These are phyloP conservation scores for Siniperca knerii DNA, from an alignment of 2,113 vertebrate species.

Conservation along the genomic window DNA sequence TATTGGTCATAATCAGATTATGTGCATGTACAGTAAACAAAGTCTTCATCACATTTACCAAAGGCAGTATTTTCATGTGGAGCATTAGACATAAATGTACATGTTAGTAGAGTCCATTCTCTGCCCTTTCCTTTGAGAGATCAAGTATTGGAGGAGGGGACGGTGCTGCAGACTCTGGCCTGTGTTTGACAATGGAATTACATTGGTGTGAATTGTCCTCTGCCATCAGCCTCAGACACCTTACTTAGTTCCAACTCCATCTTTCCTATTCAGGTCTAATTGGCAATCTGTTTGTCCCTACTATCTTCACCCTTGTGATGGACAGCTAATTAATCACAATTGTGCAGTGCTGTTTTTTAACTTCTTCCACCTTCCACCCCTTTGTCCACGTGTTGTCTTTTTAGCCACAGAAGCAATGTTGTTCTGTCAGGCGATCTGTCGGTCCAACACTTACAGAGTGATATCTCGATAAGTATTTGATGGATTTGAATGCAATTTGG, in stretches of 20 bases:
- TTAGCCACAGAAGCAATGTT: not conserved
- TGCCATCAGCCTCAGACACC: conserved; percentile 36
- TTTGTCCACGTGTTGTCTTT: conserved; percentile 29
- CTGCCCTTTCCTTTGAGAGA: not conserved
- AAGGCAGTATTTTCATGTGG: not conserved
- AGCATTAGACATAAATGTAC: not conserved
- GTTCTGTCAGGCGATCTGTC: not conserved
- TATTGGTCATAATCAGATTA: not conserved
- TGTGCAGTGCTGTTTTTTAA: conserved; percentile 32
- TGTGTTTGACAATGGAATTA: conserved; percentile 39
- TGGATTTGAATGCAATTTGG: not conserved
- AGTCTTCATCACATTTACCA: not conserved
- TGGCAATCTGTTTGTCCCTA: conserved; percentile 54
- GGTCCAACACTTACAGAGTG: not conserved
- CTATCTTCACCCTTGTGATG: conserved; percentile 47
- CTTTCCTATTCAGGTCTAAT: conserved; percentile 54
- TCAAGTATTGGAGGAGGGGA: not conserved
- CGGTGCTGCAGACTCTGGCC: not conserved
- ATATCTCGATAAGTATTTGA: not conserved
- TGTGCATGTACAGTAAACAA: not conserved
- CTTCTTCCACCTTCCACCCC: not conserved
- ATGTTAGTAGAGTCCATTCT: not conserved
- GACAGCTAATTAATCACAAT: conserved; percentile 70
- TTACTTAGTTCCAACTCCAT: conserved; percentile 39
- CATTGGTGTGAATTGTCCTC: conserved; percentile 37